Evolutionary conservation across 2,797 vertebrate species (phyloP).

Genomic region (Sciurus vulgaris): DNA sequence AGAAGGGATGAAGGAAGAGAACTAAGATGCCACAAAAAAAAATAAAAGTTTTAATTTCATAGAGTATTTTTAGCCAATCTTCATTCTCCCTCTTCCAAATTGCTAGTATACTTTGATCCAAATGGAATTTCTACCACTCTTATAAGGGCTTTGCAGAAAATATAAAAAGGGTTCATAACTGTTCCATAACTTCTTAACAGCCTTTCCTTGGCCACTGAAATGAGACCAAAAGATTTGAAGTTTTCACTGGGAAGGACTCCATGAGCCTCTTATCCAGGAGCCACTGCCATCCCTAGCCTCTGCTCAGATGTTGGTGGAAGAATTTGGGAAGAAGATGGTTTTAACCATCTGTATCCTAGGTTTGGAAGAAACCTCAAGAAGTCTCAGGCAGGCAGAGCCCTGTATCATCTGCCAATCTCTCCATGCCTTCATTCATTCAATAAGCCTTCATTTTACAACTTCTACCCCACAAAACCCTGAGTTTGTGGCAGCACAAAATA

Average conservation of each 20-base stretch:
- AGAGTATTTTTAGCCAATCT: not conserved
- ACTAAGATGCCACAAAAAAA: not conserved
- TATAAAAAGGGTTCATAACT: not conserved
- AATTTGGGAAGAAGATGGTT: not conserved
- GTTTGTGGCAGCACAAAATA: not conserved
- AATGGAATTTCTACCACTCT: not conserved
- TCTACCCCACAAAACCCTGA: not conserved
- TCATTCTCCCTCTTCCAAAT: not conserved
- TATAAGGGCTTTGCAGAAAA: not conserved
- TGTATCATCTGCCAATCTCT: not conserved
- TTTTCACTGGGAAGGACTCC: not conserved
- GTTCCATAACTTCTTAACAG: not conserved
- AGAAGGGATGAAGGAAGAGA: not conserved
- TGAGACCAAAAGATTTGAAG: not conserved
- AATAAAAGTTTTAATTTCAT: not conserved
- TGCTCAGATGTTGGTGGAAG: not conserved
- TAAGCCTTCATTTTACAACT: not conserved
- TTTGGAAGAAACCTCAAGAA: not conserved
- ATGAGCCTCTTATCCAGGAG: constrained; percentile 4
- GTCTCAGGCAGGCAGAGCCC: not conserved
- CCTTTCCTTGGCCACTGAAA: not conserved
- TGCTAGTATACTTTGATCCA: constrained; percentile 24
- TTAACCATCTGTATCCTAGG: not conserved
- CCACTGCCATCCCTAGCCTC: not conserved
- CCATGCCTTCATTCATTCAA: not conserved